Base-by-base conservation (phyloP, 2,888 invertebrate species). In the Tenthredo distinguenda region DNA sequence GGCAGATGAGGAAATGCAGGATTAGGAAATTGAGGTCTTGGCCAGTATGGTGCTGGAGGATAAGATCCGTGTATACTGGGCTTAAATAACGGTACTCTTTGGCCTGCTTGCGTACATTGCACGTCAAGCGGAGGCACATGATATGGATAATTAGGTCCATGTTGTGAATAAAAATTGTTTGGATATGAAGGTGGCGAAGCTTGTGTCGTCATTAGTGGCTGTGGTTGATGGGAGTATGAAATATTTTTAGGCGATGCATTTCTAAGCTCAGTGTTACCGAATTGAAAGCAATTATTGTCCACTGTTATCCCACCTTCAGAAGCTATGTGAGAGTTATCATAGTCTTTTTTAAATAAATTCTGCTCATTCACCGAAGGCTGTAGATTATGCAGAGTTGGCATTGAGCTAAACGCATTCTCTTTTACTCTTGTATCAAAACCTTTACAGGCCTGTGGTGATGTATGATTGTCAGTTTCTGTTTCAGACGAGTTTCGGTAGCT, bases 41-140 rank as follows among this genome's bases (percentile, higher is more conserved):
- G 68, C 68, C 68, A 83, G 15, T 81, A 15, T 31, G 83, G 40
- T 47, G 21, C 31, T 34, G 43, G 83, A 26, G 62, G 0, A 62
- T 62, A 68, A 40, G n/a, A 83, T 15, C 31, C 21, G 31, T 65
- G 83, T 10, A n/a, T 7, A 47, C 47, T 50, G 3, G 83, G 83
- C 1, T 3, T 68, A n/a, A 34, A 47, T 21, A 47, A 37, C 3
- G 62, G 21, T 62, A 40, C 2, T 21, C 37, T 21, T 26, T 62
- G 81, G 37, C 21, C n/a, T 40, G 21, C 10, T 58, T 34, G 81
- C 37, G 26, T 43, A 81, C 37, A 58, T 58, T 34, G 81, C 0
- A 55, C 10, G 4, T 77, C 5, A 77, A 7, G 62, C 1, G n/a
- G 21, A 34, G 50, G 62, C 34, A 62, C 21, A 15, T 10, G 40